phyloP scores from a whole-genome alignment of 2,888 invertebrate genomes.

The Acronicta aceris region DNA sequence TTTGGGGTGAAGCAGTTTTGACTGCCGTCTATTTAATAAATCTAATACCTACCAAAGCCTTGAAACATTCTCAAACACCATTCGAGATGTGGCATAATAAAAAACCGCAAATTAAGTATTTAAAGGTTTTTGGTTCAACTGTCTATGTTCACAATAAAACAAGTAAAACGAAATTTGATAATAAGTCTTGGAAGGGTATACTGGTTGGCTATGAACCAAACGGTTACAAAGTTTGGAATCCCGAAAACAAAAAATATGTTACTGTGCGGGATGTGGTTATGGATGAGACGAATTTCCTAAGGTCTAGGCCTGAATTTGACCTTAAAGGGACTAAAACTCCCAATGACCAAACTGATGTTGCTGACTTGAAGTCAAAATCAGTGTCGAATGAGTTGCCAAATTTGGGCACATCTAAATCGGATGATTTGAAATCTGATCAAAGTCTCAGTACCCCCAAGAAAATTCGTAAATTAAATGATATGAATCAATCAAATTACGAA shows the following conservation, averaged over 20 bases:
- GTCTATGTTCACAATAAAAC: constrained; percentile 50
- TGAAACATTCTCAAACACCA: background rate
- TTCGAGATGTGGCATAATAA: constrained; percentile 2
- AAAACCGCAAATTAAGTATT: background rate
- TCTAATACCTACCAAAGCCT: constrained; percentile 26
- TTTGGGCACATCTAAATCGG: too few species aligned
- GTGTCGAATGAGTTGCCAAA: too few species aligned
- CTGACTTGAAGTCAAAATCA: too few species aligned
- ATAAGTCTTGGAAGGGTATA: constrained; percentile 61
- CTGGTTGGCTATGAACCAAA: background rate
- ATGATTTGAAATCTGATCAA: too few species aligned
- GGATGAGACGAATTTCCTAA: too few species aligned
- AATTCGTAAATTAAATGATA: too few species aligned
- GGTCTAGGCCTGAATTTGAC: background rate
- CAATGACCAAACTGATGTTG: too few species aligned
- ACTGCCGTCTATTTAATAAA: constrained; percentile 35
- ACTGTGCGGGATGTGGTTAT: constrained; percentile 5
- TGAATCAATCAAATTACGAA: too few species aligned
- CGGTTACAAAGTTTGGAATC: constrained; percentile 3
- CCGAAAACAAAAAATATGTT: background rate
- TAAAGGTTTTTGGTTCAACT: constrained; percentile 4
- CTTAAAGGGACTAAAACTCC: background rate
- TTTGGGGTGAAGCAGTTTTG: constrained; percentile 2
- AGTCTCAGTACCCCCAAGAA: too few species aligned
- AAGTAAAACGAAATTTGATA: constrained; percentile 11